Conservation (phyloP, 2,113 vertebrate genomes). For the Charina bottae region DNA sequence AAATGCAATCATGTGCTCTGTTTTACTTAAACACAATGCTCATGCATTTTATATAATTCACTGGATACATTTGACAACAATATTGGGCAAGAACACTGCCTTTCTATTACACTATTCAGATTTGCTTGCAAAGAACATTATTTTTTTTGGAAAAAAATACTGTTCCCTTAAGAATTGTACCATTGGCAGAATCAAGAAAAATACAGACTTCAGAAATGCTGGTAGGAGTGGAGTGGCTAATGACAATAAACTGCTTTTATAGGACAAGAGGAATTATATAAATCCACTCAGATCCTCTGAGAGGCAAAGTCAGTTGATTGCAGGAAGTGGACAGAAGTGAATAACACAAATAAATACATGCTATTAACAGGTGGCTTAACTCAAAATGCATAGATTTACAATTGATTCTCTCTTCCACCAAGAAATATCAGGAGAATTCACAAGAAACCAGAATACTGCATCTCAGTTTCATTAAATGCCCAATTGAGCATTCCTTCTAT, state of each 20-base stretch:
- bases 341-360: conserved; percentile 37
- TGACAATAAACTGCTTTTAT: conserved; percentile 28
- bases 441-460: neutral
- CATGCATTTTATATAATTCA: conserved; percentile 19
- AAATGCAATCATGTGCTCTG: conserved; percentile 29
- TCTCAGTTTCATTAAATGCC: conserved; percentile 32
- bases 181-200: conserved; percentile 38
- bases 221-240: conserved; percentile 36
- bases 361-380: conserved; percentile 28
- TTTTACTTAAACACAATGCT: conserved; percentile 55
- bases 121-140: conserved; percentile 45
- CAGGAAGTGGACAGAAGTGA: conserved; percentile 49
- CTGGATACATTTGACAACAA: conserved; percentile 51
- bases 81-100: conserved; percentile 60
- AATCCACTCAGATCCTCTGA: conserved; percentile 32
- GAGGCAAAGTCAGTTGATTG: conserved; percentile 54
- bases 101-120: conserved; percentile 48
- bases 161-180: conserved; percentile 32
- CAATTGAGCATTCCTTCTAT: too few species aligned
- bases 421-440: conserved; percentile 30
- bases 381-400: conserved; percentile 37
- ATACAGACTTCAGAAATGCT: conserved; percentile 47
- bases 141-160: conserved; percentile 47
- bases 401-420: conserved; percentile 18
- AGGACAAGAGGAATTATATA: conserved; percentile 30